Conservation (phyloP, 2,888 invertebrate species). For the Luperina testacea region DNA sequence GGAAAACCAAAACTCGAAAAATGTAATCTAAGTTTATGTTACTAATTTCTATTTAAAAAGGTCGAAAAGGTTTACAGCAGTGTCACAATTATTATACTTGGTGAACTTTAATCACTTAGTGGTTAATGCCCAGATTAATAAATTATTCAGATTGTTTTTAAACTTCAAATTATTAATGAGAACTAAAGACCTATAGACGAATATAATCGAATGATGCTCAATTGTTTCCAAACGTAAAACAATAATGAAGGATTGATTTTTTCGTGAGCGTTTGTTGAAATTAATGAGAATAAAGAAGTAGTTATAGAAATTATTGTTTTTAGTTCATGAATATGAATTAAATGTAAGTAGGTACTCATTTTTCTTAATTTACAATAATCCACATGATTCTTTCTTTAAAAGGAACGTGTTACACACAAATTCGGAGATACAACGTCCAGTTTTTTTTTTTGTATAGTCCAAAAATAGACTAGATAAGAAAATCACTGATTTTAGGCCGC, state of each 20-base stretch:
- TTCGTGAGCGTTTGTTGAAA: constrained; percentile 15
- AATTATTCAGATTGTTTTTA: background rate
- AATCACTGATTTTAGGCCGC: background rate
- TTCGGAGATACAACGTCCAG: background rate
- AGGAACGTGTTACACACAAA: background rate
- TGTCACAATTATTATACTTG: too few relatives aligned
- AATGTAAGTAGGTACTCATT: constrained; percentile 35
- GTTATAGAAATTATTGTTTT: background rate
- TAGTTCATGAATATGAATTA: background rate
- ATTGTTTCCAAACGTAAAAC: constrained; percentile 44
- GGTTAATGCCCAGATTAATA: background rate
- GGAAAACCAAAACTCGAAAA: background rate
- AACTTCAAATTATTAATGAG: too few relatives aligned
- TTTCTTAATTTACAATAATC: background rate
- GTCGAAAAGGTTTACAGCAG: too few relatives aligned
- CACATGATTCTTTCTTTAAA: background rate
- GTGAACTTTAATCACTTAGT: background rate
- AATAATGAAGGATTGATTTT: constrained; percentile 31
- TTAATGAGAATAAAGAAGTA: background rate
- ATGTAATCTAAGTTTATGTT: background rate
- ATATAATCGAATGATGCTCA: background rate
- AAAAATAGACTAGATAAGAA: constrained; percentile 50
- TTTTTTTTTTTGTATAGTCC: constrained; percentile 44
- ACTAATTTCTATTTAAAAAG: background rate
- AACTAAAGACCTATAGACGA: too few relatives aligned